Conservation (phyloP, 2,888 invertebrate genomes). For the Neoaliturus tenellus region DNA sequence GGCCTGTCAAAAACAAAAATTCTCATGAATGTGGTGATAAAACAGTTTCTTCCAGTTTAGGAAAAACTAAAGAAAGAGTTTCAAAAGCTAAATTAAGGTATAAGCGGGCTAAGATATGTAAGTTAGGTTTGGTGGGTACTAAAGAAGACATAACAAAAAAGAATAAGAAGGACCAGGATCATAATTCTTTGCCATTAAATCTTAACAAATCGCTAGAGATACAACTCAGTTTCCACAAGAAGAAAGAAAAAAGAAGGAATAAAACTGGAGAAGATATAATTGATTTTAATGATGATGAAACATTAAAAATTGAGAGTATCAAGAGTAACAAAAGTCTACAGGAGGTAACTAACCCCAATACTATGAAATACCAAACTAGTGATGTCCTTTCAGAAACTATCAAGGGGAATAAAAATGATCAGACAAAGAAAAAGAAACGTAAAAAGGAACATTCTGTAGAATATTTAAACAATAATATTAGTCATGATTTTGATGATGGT, state of each 20-base stretch:
- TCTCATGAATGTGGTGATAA: not conserved
- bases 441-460: not conserved
- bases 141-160: not conserved
- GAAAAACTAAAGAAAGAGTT: too few relatives aligned
- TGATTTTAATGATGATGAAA: not conserved
- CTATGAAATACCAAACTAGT: not conserved
- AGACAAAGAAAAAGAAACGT: constrained; percentile 40
- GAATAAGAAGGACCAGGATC: not conserved
- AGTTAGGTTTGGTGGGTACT: not conserved
- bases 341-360: not conserved
- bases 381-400: not conserved
- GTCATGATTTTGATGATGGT: not conserved
- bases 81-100: constrained; percentile 16
- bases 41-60: too few relatives aligned
- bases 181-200: not conserved
- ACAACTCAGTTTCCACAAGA: not conserved
- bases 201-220: not conserved
- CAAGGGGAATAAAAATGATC: not conserved
- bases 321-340: constrained; percentile 56
- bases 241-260: not conserved
- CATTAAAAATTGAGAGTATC: constrained; percentile 14
- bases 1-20: not conserved
- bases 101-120: not conserved
- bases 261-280: not conserved
- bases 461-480: not conserved